These are phyloP conservation scores for Corythornis cristatus DNA, from an alignment of 2,113 vertebrate species.

Conservation along the genomic window DNA sequence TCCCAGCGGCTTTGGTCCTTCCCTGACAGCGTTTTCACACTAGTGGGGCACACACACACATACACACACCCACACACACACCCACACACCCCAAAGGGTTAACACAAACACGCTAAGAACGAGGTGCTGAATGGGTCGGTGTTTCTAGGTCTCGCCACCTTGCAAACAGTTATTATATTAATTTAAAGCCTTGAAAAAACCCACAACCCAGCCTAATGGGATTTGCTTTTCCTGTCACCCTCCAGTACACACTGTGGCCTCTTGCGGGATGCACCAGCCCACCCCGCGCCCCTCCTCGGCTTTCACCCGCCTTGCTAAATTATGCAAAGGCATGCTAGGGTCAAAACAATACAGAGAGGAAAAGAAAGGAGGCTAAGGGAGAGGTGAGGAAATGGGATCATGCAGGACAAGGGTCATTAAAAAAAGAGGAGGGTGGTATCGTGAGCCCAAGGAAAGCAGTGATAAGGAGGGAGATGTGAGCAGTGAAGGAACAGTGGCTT, in stretches of 20 bases:
- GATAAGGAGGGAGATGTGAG: not conserved
- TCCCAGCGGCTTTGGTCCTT: not conserved
- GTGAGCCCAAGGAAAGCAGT: not conserved
- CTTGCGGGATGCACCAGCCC: fast-evolving
- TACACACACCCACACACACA: too few relatives aligned
- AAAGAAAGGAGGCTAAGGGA: not conserved
- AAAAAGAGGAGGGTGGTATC: not conserved
- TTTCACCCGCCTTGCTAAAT: not conserved
- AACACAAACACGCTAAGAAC: not conserved
- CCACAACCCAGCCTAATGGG: not conserved
- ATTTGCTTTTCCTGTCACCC: not conserved
- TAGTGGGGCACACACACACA: too few relatives aligned
- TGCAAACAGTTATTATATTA: not conserved
- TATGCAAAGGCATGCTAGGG: not conserved
- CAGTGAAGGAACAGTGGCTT: not conserved
- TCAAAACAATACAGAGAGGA: not conserved
- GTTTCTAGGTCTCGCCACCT: not conserved
- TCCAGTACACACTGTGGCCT: not conserved
- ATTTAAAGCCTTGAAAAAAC: not conserved
- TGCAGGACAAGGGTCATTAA: not conserved
- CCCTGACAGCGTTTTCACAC: not conserved
- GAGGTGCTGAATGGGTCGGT: not conserved
- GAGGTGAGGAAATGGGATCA: not conserved
- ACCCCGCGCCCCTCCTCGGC: fast-evolving
- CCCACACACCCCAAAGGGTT: not conserved